Conservation (phyloP, 2,797 vertebrate species). For the Taeniopygia guttata region DNA sequence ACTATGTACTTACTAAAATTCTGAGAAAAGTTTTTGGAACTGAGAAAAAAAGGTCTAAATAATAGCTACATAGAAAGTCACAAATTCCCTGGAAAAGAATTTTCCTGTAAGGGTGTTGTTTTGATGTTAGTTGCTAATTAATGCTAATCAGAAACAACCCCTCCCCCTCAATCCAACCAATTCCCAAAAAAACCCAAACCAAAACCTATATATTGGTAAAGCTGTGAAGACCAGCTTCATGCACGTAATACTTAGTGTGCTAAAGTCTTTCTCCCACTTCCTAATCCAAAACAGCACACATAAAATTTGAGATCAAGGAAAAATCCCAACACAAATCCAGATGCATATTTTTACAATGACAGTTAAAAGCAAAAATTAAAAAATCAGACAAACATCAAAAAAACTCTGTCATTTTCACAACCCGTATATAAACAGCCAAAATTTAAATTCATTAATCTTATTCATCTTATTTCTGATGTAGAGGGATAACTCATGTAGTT, state of each 20-base stretch:
- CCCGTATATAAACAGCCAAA: background rate
- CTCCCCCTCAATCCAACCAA: fast-evolving
- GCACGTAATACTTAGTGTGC: background rate
- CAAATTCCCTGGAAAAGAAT: background rate
- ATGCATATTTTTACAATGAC: background rate
- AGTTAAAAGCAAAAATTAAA: background rate
- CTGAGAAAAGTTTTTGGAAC: background rate
- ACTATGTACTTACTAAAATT: background rate
- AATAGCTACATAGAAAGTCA: background rate
- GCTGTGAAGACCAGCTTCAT: background rate
- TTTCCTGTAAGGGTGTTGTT: background rate
- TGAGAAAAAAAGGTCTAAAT: background rate
- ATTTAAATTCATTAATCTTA: background rate
- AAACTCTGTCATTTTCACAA: background rate
- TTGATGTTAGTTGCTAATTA: background rate
- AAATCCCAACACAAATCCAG: background rate
- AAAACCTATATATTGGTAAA: background rate
- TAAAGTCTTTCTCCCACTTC: background rate
- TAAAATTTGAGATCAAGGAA: background rate
- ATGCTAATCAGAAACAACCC: background rate
- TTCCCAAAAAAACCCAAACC: background rate
- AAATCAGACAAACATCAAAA: background rate
- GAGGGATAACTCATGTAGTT: background rate
- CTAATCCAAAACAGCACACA: background rate
- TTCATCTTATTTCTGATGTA: background rate